A percentile compares a stretch with the other conserved stretches of the same genome.
phyloP scores from a whole-genome alignment of 2,888 invertebrate genomes.

The Stenurella melanura region DNA sequence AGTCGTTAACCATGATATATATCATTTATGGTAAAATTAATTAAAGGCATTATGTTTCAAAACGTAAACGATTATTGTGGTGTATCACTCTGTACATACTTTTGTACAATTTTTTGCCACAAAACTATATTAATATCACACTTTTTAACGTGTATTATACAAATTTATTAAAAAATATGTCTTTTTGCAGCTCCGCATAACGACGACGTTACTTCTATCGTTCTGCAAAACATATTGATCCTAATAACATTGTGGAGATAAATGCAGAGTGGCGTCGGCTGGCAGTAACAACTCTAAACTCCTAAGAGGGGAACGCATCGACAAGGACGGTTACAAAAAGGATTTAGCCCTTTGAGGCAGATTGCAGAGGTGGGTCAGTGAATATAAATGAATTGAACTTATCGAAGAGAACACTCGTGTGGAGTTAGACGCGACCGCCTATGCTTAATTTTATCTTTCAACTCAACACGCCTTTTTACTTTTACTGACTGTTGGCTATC shows the following conservation, averaged over 20 bases:
- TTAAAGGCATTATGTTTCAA: too few relatives aligned
- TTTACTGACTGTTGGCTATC: not conserved
- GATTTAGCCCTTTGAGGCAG: constrained; percentile 13
- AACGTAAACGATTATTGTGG: too few relatives aligned
- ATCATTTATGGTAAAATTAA: too few relatives aligned
- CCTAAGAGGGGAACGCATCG: not conserved
- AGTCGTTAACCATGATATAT: too few relatives aligned
- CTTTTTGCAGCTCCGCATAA: too few relatives aligned
- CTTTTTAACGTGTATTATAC: too few relatives aligned
- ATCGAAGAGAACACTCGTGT: constrained; percentile 20
- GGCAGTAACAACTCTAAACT: not conserved
- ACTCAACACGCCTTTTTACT: constrained; percentile 8
- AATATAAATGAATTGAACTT: constrained; percentile 19
- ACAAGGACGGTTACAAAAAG: not conserved
- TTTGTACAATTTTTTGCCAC: too few relatives aligned
- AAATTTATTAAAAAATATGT: too few relatives aligned
- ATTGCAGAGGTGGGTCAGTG: constrained; percentile 5
- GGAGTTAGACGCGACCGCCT: not conserved
- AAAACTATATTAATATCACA: too few relatives aligned
- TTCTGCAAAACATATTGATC: not conserved
- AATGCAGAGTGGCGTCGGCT: not conserved
- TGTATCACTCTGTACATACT: too few relatives aligned
- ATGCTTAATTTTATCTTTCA: constrained; percentile 16
- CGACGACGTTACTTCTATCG: not conserved
- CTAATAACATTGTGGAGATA: not conserved